Evolutionary conservation across 2,797 vertebrate species (phyloP), one percentile per base, ranked within the genome.

Genomic region (Phataginus tetradactyla): DNA sequence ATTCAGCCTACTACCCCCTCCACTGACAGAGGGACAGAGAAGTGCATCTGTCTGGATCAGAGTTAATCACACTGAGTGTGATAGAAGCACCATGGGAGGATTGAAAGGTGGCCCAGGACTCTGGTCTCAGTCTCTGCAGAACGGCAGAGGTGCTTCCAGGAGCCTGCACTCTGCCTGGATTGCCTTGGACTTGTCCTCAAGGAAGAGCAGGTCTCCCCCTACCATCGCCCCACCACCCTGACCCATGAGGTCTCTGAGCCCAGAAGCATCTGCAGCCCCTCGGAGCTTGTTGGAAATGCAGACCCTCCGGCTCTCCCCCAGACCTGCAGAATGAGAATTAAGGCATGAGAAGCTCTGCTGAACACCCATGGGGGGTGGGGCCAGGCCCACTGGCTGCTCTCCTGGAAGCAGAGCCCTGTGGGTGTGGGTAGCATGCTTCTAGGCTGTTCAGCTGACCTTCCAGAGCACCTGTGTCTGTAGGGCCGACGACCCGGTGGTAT

Each of bases 401-500:
- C 4, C 2, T 10, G 21, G 27, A 83, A 90, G 71, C 34, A 0
- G 2, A 55, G 72, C 42, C 42, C 37, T 17, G 2, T 0, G n/a
- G 6, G 15, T 0, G 0, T 4, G 5, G 17, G n/a, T 55, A 18
- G 14, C 49, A 6, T 21, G 20, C 21, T 21, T 57, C 32, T 1
- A 5, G 0, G 0, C 14, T 13, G 29, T 3, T 59, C 34, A 23
- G 57, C 86, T 61, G 15, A 42, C 27, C 61, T 68, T 63, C 37
- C n/a, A 21, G 32, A 64, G 25, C 15, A 7, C 42, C 18, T 0
- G 4, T 80, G 15, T 37, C 69, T 21, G 10, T 1, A 29, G 59
- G 9, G n/a, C 45, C 7, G 0, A 0, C 51, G 59, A 15, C 14
- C 42, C 51, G 45, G 53, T 8, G 14, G 1, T 3, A 5, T 13